A percentile compares a stretch with the other conserved stretches of the same genome.
Evolutionary conservation across 2,113 vertebrate genomes (phyloP).

Genomic region (Pardalotus punctatus): DNA sequence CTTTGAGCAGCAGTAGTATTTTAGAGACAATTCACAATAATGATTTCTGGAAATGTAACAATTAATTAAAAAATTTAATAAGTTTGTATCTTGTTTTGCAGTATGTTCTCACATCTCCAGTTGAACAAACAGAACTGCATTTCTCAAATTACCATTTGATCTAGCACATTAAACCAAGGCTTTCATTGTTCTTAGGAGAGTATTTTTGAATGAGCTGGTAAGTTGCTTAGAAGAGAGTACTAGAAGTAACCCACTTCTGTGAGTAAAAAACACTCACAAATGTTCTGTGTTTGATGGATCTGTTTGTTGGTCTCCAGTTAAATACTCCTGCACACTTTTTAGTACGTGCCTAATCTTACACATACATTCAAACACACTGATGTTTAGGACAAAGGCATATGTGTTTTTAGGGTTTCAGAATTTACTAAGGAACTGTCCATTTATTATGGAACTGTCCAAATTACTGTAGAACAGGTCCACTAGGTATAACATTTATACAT

Average conservation of each 20-base stretch:
- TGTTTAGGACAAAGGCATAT: background rate
- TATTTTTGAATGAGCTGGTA: background rate
- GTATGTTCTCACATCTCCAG: background rate
- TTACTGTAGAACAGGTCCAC: background rate
- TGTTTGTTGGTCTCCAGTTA: background rate
- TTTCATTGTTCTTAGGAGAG: background rate
- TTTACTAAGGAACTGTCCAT: background rate
- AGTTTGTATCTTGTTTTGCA: background rate
- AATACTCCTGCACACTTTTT: background rate
- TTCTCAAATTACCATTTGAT: background rate
- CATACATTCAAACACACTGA: background rate
- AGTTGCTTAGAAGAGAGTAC: background rate
- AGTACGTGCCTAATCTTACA: background rate
- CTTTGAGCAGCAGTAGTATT: background rate
- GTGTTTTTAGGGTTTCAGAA: background rate
- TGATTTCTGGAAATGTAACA: background rate
- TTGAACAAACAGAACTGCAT: slow-evolving; percentile 1
- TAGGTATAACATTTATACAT: background rate
- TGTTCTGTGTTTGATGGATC: background rate
- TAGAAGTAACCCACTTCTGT: background rate
- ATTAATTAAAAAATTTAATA: slow-evolving; percentile 17
- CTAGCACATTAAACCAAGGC: background rate
- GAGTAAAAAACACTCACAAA: background rate
- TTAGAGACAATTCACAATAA: background rate
- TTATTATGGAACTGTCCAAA: background rate